Evolutionary conservation across 2,888 invertebrate genomes (phyloP), one percentile per base, ranked within the genome.

Genomic region (Platynereis dumerilii): DNA sequence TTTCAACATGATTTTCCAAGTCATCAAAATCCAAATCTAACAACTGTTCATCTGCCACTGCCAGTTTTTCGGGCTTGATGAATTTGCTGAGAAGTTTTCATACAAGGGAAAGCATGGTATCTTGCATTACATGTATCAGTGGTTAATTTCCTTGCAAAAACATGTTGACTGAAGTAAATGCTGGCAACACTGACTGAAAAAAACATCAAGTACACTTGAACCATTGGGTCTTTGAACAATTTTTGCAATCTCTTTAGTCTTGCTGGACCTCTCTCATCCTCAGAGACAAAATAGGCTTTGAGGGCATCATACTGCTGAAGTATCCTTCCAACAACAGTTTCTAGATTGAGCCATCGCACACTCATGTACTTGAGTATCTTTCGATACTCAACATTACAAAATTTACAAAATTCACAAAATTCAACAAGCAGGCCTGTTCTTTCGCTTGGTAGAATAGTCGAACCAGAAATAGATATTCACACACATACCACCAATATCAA

Each of bases 121-220:
- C 34, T 7, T 34, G 34, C 34, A 34, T 34, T 12, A 34, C 5
- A 34, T 34, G 34, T 7, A 34, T 34, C 7, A 34, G 34, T 7
- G 34, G 34, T 7, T 34, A 5, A 34, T 34, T 34, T 12, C 34
- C 12, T 12, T 34, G 34, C 34, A 34, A 34, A 34, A 34, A 34
- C 34, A 34, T 34, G 34, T 34, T 34, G 5, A 34, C 34, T 7
- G 34, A 34, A 7, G 34, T 34, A 34, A 34, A 34, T 7, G 12
- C 34, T 34, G 34, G 34, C 12, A 34, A 12, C 34, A 34, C 34
- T 34, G 22, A 60, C 20, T 15, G 34, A 7, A 7, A 2, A 12
- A n/a, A 65, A n/a, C n/a, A 54, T 48, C 39, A 55, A 27, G 27
- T 60, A 28, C 12, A 60, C 54, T 28, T 60, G 54, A 20, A 24